Evolutionary conservation across 2,888 invertebrate genomes (phyloP), one percentile per base, ranked within the genome.

Genomic region (Eupsilia transversa): DNA sequence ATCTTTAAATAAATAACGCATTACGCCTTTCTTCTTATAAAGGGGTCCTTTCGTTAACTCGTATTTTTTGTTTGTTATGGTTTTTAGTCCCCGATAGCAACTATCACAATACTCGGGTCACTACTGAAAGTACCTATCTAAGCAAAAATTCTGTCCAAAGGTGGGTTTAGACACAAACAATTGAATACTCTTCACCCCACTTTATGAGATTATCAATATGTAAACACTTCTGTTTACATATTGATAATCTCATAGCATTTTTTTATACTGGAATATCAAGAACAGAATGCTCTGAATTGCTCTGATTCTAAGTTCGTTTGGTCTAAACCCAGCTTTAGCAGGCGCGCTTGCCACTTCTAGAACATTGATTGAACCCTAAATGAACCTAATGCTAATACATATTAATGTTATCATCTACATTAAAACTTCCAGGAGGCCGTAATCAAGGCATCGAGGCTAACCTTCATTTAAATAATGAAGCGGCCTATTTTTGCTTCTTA

Each of bases 1-100:
- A 83, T 83, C 63, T 79, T 77, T 79, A 82, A 78, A 67, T 82
- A 79, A 79, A 79, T 72, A 82, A 68, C 60, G 60, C 27, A 57
- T 69, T 63, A 64, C 43, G 52, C 38, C 65, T 63, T 67, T 70
- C 41, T 83, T 63, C 12, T 63, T 67, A 63, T 54, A 41, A 60
- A 35, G 60, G 41, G 41, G 77, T 68, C 46, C 38, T 73, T 63
- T 38, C 23, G 46, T 67, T 79, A 43, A 14, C 3, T 14, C 7
- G 9, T 38, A 17, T 38, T 43, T 63, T 78, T 38, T 41, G 35
- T 73, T 77, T 80, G 23, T 38, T 35, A 35, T 56, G 23, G 61
- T 54, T 60, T 74, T 54, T 17, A 7, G 49, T 38, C 17, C 30
- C 14, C 2, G 27, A 14, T 27, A 7, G 27, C 27, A 52, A n/a